Evolutionary conservation across 2,888 invertebrate species (phyloP), one percentile per base, ranked within the genome.

Genomic region (Tachina grossa): DNA sequence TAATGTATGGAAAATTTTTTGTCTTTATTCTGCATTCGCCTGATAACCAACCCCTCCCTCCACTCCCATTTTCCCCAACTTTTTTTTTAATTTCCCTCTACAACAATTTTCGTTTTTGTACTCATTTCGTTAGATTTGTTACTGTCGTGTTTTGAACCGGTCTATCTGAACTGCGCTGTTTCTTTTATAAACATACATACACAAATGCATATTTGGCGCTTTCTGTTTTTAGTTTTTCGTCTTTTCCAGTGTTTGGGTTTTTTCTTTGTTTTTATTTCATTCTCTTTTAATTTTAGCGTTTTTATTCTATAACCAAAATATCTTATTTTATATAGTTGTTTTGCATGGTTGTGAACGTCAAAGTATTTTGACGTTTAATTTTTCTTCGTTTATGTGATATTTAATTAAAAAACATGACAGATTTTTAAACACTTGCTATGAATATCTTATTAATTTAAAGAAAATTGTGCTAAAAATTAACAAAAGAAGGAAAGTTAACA

Each of bases 111-210:
- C 19, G 55, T 69, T 45, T 78, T 78, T 69, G 68, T 69, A 53
- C 69, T 69, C 68, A 69, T 53, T 69, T 31, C 22, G 22, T 53
- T 53, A 19, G n/a, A 31, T 31, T 31, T 31, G 31, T 31, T 49
- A 22, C 39, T 68, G 31, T 79, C 71, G 71, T 79, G 49, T 71
- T 79, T 53, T 79, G 51, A 71, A 79, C 79, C 84, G 84, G 84
- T 85, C 81, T 81, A 61, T 77, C 69, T 77, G 53, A 74, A 81
- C 74, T 68, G 81, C 63, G 81, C 81, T 80, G 84, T 66, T 68
- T 66, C 65, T 63, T 55, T 74, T 1, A 53, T 61, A 31, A 19
- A 49, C 19, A 31, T n/a, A 69, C 19, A 61, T 11, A 9, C 31
- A 68, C 66, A 68, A 81, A 9, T 45, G 16, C 43, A 51, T 47